Percentiles rank a stretch among this genome's conserved stretches.
phyloP scores from a whole-genome alignment of 2,113 vertebrate species.

The Ceyx margarethae region DNA sequence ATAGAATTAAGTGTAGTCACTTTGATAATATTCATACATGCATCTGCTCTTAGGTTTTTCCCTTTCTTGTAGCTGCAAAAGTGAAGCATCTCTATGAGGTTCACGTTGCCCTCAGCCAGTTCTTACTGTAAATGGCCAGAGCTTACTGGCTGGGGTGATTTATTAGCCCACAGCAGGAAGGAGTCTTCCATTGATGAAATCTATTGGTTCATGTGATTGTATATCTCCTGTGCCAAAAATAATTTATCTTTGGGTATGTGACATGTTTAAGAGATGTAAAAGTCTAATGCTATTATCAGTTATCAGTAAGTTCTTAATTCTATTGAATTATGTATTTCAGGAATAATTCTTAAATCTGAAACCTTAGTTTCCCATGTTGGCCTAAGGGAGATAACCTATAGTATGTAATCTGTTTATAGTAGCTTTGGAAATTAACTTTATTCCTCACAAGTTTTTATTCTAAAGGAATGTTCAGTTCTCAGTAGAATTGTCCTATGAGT shows the following conservation, averaged over 20 bases:
- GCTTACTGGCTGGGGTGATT: not conserved
- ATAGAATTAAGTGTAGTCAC: not conserved
- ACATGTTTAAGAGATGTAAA: not conserved
- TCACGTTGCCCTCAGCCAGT: not conserved
- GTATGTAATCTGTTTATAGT: not conserved
- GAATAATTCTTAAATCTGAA: not conserved
- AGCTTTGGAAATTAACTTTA: not conserved
- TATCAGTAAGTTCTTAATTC: not conserved
- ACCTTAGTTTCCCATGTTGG: not conserved
- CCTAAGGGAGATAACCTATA: not conserved
- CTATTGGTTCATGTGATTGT: not conserved
- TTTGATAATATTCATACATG: not conserved
- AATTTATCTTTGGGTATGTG: not conserved
- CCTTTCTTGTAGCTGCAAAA: not conserved
- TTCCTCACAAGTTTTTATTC: not conserved
- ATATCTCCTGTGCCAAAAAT: not conserved
- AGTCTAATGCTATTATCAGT: not conserved
- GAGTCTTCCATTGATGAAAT: constrained; percentile 7
- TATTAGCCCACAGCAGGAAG: constrained; percentile 1
- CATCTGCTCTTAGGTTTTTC: not conserved
- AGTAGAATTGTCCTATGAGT: not conserved
- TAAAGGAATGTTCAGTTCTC: not conserved
- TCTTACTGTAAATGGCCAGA: not conserved
- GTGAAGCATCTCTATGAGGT: not conserved
- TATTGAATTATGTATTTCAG: not conserved